Base-by-base conservation (phyloP, 2,113 vertebrate species). In the Apodemus speciosus region DNA sequence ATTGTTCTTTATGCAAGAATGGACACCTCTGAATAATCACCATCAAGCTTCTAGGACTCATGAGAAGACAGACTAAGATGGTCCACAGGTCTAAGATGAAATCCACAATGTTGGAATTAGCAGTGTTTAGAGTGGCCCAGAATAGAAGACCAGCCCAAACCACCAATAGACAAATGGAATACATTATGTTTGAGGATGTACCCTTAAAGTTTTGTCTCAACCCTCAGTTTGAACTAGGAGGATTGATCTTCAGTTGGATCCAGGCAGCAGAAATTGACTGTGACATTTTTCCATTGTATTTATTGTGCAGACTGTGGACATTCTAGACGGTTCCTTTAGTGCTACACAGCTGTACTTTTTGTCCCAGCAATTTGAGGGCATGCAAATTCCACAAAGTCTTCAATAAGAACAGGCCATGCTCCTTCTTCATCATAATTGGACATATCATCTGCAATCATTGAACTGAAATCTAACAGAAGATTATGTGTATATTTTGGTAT, bases 301-400 rank as follows among this genome's bases (percentile, higher is more conserved):
- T 98, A 97, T 98, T 98, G 98, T 98, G 98, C 98, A 98, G 98
- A 98, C 98, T 98, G 98, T 98, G 98, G 98, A 98, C 98, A 98
- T 97, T 98, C 98, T 98, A 97, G 97, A 97, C 98, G 97, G 98
- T 98, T 98, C 97, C 97, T 95, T 98, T 97, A 98, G 97, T 98
- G 96, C 98, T 98, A 99, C 98, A 99, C 98, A 96, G 98, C 98
- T 94, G 98, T 98, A 98, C 98, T 99, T 98, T 98, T 99, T 98
- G 98, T 98, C 98, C 98, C 98, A 98, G 98, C 98, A 98, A 99
- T 99, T 98, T 99, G 98, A 98, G 98, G 98, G 97, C 98, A 98
- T 98, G 98, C 98, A 98, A 99, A 99, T 98, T 99, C 98, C 98
- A 99, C 98, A 98, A 99, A 99, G 98, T 99, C 98, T 97, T 99